Evolutionary conservation across 30 jellyfish, hydroid and myxozoan species (phyloP), one percentile per base, ranked within the genome.

Genomic region (Hydra vulgaris): DNA sequence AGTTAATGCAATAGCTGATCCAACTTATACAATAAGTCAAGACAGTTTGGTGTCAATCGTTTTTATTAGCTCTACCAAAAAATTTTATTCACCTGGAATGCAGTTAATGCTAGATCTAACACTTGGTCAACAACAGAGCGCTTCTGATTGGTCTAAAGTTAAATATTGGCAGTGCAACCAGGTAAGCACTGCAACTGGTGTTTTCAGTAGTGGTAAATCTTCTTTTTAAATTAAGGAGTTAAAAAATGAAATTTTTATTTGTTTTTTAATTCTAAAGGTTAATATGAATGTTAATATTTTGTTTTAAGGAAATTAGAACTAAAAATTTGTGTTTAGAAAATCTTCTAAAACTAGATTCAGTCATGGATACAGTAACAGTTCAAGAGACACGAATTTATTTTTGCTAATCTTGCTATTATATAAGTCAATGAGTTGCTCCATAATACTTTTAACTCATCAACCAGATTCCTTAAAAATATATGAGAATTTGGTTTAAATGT

Each of bases 371-470:
- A 0, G 86, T 90, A 0, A 77, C 80, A 0, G 79, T 91, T 20
- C 23, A 55, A 40, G 95, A 86, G 79, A 54, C 96, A 81, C 96
- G 98, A 27, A 54, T 91, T 26, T 91, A 91, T 91, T 52, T 27
- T 81, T 77, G 96, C 88, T 0, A 66, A 81, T 22, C 78, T 91
- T 8, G 82, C 89, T 12, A 80, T 91, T 74, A 82, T n/a, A n/a
- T n/a, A n/a, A n/a, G n/a, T n/a, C n/a, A n/a, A n/a, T n/a, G n/a
- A n/a, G n/a, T n/a, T n/a, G n/a, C n/a, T n/a, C n/a, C n/a, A n/a
- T n/a, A n/a, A n/a, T n/a, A n/a, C n/a, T n/a, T n/a, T n/a, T n/a
- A n/a, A n/a, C n/a, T n/a, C n/a, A n/a, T n/a, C n/a, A n/a, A n/a
- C n/a, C n/a, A n/a, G n/a, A n/a, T n/a, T n/a, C n/a, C n/a, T n/a